Base-by-base conservation (phyloP, 2,888 invertebrate species). In the Conchocele bisecta region DNA sequence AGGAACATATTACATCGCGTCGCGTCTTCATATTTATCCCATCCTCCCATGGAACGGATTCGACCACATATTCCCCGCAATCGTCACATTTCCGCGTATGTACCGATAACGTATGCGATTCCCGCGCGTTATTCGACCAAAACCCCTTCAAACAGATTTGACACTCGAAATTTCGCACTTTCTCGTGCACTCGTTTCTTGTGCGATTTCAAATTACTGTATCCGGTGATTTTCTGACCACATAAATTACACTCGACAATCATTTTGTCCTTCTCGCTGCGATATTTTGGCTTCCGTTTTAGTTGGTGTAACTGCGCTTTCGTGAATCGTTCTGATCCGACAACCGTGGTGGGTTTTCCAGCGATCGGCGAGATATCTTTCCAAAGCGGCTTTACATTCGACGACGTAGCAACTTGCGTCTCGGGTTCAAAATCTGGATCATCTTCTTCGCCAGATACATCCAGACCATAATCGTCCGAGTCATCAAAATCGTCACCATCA, bases 21-120 rank as follows among this genome's bases (percentile, higher is more conserved):
- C 63, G 58, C 17, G 63, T 69, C 33, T 54, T 57, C 76, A 72
- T 72, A 44, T 69, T 60, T 15, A 76, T 33, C 3, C 72, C 76
- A 24, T 61, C 24, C n/a, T 46, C 54, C 76, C 76, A 76, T n/a
- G 76, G 72, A 22, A 76, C 76, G 17, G 72, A 76, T 31, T 76
- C 76, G 5, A 76, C 76, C 26, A 76, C 76, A 57, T 73, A 76
- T 41, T 73, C 73, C 39, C 67, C 66, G 56, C 76, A 76, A 11
- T 60, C 29, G 17, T 73, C 76, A 48, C 76, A 76, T 46, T 67
- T 65, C n/a, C 72, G 35, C 11, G 76, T 76, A 39, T 76, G 76
- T 5, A 73, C 73, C 15, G 76, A 72, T 42, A 73, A 33, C 69
- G 70, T 73, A 31, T 76, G 76, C 26, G 69, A 73, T 33, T 76